These are phyloP conservation scores for Seriola quinqueradiata DNA, from an alignment of 2,113 vertebrate species.

Conservation along the genomic window DNA sequence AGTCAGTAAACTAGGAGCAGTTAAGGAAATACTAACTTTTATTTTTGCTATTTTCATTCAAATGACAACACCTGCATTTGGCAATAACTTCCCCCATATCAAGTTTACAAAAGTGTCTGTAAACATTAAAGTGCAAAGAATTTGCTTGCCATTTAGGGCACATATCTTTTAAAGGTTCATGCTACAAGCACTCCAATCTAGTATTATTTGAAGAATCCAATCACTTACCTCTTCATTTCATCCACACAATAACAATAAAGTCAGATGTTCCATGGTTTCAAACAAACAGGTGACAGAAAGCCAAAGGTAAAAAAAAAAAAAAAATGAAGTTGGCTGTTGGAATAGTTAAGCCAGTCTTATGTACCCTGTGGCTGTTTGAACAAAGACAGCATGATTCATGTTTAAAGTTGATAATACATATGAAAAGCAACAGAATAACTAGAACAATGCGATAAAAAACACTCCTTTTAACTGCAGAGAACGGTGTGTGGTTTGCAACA, in stretches of 20 bases:
- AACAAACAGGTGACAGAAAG: constrained; percentile 73
- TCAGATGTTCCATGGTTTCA: constrained; percentile 63
- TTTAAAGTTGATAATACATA: constrained; percentile 68
- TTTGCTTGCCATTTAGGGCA: constrained; percentile 75
- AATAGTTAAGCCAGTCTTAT: constrained; percentile 70
- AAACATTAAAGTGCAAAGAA: constrained; percentile 86
- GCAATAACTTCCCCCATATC: constrained; percentile 74
- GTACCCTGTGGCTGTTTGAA: constrained; percentile 84
- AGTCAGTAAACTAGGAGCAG: constrained; percentile 48
- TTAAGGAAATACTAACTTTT: constrained; percentile 79
- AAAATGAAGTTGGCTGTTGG: constrained; percentile 42
- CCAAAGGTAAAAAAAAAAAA: constrained; percentile 72
- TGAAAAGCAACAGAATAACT: constrained; percentile 53
- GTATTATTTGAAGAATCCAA: constrained; percentile 55
- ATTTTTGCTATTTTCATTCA: constrained; percentile 79
- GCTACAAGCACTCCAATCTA: constrained; percentile 79
- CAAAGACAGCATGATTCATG: constrained; percentile 62
- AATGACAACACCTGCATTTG: constrained; percentile 80
- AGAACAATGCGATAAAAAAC: constrained; percentile 58
- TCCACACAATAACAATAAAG: constrained; percentile 55
- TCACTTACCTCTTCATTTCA: constrained; percentile 59
- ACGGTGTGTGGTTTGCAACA: constrained; percentile 60
- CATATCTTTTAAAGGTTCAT: constrained; percentile 83
- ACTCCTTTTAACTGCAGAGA: constrained; percentile 52
- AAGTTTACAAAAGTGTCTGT: constrained; percentile 83